A percentile compares a stretch with the other conserved stretches of the same genome.
Conservation (phyloP, 1,140 invertebrate genomes). For the Drosophila ohnishii region DNA sequence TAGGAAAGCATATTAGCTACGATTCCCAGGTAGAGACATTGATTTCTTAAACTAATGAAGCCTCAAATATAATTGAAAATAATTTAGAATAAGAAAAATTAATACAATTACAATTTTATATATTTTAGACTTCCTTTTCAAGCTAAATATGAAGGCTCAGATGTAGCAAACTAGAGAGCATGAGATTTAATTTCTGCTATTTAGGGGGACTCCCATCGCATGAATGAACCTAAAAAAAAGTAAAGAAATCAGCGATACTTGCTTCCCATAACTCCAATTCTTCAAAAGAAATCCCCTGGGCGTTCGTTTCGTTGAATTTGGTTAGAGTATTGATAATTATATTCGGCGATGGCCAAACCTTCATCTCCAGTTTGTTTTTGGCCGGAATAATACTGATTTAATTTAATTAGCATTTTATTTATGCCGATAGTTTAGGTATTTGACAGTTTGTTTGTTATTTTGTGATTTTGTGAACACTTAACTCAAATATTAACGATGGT, state of each 20-base stretch:
- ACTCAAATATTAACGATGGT: slow-evolving; percentile 27
- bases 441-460: slow-evolving; percentile 40
- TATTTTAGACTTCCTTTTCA: background rate
- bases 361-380: slow-evolving; percentile 5
- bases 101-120: no score
- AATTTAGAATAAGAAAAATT: background rate
- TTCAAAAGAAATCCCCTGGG: background rate
- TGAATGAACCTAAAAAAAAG: background rate
- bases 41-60: background rate
- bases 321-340: slow-evolving; percentile 26
- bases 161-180: background rate
- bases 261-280: background rate
- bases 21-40: no score
- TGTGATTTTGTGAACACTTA: slow-evolving; percentile 17
- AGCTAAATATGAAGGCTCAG: background rate
- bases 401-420: slow-evolving; percentile 64
- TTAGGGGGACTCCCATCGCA: background rate
- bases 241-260: background rate
- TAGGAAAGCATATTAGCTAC: background rate
- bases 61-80: background rate
- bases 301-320: background rate
- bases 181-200: background rate
- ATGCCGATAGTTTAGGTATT: slow-evolving; percentile 46
- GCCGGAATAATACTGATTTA: slow-evolving; percentile 22
- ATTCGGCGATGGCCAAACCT: slow-evolving; percentile 5